Conservation (phyloP, 2,888 invertebrate genomes). For the Scaptomyza polygonia region DNA sequence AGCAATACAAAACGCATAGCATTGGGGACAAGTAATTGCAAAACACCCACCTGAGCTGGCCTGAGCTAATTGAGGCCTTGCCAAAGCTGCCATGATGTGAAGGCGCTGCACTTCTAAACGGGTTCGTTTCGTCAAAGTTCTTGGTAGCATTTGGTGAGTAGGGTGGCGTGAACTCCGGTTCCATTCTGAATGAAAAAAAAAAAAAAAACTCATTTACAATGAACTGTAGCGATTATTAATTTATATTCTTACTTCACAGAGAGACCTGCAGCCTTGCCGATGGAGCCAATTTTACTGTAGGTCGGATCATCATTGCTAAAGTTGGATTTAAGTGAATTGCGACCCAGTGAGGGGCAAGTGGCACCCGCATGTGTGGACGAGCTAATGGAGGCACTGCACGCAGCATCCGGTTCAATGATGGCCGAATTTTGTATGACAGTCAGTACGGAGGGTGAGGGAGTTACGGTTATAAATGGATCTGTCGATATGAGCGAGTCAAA, state of each 20-base stretch:
- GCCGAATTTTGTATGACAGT: conserved; percentile 83
- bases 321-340: conserved; percentile 84
- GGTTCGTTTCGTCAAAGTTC: conserved; percentile 84
- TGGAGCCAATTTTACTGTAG: conserved; percentile 83
- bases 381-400: conserved; percentile 80
- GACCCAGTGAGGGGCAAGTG: conserved; percentile 81
- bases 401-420: conserved; percentile 73
- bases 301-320: conserved; percentile 84
- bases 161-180: conserved; percentile 76
- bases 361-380: conserved; percentile 79
- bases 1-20: conserved; percentile 43
- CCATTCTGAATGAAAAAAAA: conserved; percentile 70
- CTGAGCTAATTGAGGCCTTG: conserved; percentile 84
- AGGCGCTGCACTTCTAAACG: conserved; percentile 80
- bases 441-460: conserved; percentile 83
- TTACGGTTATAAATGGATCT: conserved; percentile 73
- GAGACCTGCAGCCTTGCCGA: conserved; percentile 85
- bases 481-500: conserved; percentile 75
- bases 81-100: conserved; percentile 84
- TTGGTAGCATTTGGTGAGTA: conserved; percentile 82
- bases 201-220: conserved; percentile 2
- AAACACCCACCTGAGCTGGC: conserved; percentile 81
- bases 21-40: conserved; percentile 14
- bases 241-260: conserved; percentile 80
- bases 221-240: not conserved